phyloP scores from a whole-genome alignment of 2,888 invertebrate genomes.

The Drosophila parthenogenetica region DNA sequence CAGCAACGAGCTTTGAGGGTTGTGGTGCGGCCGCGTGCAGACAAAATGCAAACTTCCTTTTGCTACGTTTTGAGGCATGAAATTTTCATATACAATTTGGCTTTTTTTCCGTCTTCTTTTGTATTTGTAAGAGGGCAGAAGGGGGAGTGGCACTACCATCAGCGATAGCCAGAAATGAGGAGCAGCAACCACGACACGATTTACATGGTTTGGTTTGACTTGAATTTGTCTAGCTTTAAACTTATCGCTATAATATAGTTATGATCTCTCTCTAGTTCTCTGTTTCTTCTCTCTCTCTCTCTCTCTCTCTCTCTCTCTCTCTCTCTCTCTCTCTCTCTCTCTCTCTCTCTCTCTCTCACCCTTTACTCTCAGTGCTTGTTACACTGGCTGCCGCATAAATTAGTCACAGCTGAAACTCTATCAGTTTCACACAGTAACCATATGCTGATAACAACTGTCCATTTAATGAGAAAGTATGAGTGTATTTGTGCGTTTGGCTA shows the following conservation, averaged over 20 bases:
- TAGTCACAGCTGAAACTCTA: conserved; percentile 62
- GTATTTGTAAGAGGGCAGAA: conserved; percentile 3
- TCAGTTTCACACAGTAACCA: conserved; percentile 44
- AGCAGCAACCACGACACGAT: conserved; percentile 33
- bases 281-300: background rate
- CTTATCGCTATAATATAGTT: conserved; percentile 70
- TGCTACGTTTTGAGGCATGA: conserved; percentile 52
- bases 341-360: background rate
- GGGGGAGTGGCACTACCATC: background rate
- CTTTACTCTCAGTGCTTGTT: conserved; percentile 24
- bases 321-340: conserved; percentile 26
- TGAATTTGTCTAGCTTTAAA: conserved; percentile 67
- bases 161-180: no score
- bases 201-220: conserved; percentile 66
- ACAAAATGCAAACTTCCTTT: conserved; percentile 77
- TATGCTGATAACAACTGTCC: conserved; percentile 59
- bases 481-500: conserved; percentile 22
- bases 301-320: conserved; percentile 11
- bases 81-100: conserved; percentile 45
- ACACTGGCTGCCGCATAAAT: conserved; percentile 70
- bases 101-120: conserved; percentile 11
- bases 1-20: conserved; percentile 52
- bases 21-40: conserved; percentile 56
- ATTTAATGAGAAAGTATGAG: conserved; percentile 1
- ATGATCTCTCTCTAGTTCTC: conserved; percentile 49